Evolutionary conservation across 2,797 vertebrate genomes (phyloP).

Genomic region (Sciurus carolinensis): DNA sequence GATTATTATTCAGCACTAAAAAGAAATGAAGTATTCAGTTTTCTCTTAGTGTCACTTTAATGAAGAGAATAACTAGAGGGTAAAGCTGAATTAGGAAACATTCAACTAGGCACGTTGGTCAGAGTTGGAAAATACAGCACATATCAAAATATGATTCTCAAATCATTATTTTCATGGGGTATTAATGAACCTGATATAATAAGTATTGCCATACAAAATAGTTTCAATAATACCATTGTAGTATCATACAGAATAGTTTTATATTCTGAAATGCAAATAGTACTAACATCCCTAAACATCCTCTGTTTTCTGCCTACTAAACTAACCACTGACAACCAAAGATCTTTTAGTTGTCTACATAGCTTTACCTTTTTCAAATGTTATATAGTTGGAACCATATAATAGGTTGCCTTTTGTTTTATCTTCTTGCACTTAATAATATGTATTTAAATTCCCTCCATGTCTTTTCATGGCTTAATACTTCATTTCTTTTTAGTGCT

Average conservation of each 20-base stretch:
- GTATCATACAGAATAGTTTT: not conserved
- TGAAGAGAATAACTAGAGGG: not conserved
- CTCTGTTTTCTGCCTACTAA: not conserved
- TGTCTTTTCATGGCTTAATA: no score
- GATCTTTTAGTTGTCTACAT: not conserved
- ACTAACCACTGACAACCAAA: not conserved
- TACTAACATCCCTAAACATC: not conserved
- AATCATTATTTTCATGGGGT: not conserved
- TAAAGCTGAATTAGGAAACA: not conserved
- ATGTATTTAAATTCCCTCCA: no score
- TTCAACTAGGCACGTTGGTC: not conserved
- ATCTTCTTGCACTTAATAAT: no score
- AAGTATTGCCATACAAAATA: not conserved
- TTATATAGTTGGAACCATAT: not conserved
- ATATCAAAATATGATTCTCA: not conserved
- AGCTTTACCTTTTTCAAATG: not conserved
- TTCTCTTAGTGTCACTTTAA: not conserved
- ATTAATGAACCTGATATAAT: not conserved
- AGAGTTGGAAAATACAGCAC: not conserved
- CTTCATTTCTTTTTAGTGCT: no score
- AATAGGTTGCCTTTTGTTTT: not conserved
- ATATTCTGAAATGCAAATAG: not conserved
- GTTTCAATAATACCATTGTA: not conserved
- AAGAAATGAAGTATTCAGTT: no score
- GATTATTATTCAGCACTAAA: no score